Conservation (phyloP, 1,140 invertebrate species). For the Scylla paramamosain region DNA sequence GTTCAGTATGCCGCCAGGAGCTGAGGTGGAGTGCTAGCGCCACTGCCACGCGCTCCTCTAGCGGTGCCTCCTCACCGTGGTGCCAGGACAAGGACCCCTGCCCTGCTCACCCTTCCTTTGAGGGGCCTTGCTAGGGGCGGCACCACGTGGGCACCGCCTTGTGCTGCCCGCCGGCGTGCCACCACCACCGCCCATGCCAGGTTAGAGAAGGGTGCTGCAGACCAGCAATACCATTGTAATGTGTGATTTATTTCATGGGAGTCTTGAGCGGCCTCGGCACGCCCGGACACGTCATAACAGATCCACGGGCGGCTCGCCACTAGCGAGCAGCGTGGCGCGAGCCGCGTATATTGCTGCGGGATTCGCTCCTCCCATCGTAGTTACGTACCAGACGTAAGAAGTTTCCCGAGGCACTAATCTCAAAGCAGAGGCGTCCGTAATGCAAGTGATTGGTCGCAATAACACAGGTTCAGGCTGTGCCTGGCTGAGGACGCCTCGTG, state of each 20-base stretch:
- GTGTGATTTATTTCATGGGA: not conserved
- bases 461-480: too few relatives aligned
- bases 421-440: too few relatives aligned
- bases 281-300: not conserved
- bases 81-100: not conserved
- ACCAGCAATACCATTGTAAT: too few relatives aligned
- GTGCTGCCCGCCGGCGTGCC: not conserved
- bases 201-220: too few relatives aligned
- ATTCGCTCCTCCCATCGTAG: too few relatives aligned
- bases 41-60: not conserved
- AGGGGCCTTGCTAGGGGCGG: not conserved
- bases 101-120: not conserved
- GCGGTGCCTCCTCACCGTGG: not conserved
- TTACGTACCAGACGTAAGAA: slow-evolving; percentile 49
- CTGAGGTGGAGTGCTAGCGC: too few relatives aligned
- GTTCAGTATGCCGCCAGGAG: too few relatives aligned
- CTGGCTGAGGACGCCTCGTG: too few relatives aligned
- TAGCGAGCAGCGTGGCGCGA: not conserved
- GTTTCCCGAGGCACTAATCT: not conserved
- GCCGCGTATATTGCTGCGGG: not conserved
- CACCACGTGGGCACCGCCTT: not conserved
- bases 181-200: not conserved
- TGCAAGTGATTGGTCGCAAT: too few relatives aligned
- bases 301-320: not conserved
- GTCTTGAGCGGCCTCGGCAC: not conserved